Evolutionary conservation across 2,797 vertebrate genomes (phyloP).

Genomic region (Peromyscus eremicus): DNA sequence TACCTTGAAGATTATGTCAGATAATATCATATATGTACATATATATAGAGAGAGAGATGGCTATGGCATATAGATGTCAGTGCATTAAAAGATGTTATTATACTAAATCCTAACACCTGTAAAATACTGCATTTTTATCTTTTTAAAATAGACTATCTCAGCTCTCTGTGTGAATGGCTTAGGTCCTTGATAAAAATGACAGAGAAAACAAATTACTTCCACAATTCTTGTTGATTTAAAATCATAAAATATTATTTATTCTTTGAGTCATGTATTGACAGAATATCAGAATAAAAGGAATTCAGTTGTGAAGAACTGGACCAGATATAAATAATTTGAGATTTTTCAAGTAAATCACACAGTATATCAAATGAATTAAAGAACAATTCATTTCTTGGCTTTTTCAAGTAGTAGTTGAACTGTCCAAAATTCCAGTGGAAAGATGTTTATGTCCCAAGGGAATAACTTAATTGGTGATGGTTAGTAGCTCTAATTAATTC

Average conservation of each 20-base stretch:
- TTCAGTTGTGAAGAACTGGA: conserved; percentile 49
- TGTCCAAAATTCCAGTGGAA: conserved; percentile 67
- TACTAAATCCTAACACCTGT: not conserved
- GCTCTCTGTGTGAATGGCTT: not conserved
- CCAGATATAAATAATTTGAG: conserved; percentile 28
- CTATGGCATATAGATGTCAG: not conserved
- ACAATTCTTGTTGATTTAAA: conserved; percentile 43
- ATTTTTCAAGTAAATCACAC: conserved; percentile 55
- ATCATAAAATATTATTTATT: not conserved
- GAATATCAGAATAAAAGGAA: not conserved
- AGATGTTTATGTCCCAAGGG: conserved; percentile 64
- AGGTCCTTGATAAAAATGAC: not conserved
- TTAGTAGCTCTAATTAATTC: conserved; percentile 70
- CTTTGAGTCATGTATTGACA: conserved; percentile 3
- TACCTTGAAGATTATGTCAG: not conserved
- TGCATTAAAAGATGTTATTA: not conserved
- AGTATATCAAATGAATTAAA: conserved; percentile 66
- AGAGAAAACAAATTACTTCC: not conserved
- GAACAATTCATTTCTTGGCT: conserved; percentile 54
- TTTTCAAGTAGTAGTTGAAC: conserved; percentile 50
- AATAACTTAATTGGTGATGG: conserved; percentile 65
- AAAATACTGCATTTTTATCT: not conserved
- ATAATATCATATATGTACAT: not conserved
- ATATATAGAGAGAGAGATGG: not conserved
- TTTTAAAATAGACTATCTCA: not conserved